Evolutionary conservation across 2,888 invertebrate species (phyloP).

Genomic region (Lymantria dispar): DNA sequence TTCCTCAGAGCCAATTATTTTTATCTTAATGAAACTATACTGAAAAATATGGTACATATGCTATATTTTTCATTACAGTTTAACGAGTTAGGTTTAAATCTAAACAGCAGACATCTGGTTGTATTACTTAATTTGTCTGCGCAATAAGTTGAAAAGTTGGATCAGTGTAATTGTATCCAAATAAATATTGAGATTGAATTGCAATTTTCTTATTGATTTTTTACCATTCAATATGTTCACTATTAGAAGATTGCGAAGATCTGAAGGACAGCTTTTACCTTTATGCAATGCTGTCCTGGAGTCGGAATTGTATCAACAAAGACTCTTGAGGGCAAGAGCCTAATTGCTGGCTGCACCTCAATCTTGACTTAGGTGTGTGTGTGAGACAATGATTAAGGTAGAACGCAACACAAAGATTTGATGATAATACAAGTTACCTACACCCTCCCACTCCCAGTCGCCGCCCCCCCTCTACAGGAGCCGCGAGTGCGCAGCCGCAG

Average conservation of each 20-base stretch:
- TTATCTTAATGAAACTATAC: neutral
- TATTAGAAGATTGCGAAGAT: neutral
- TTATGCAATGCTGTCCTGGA: neutral
- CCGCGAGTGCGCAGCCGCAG: conserved; percentile 49
- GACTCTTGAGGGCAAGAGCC: neutral
- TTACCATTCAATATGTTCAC: neutral
- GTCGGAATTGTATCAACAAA: neutral
- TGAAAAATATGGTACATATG: neutral
- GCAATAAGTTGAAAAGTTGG: neutral
- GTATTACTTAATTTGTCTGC: neutral
- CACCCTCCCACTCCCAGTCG: conserved; percentile 48
- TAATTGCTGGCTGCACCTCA: neutral
- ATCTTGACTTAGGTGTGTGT: neutral
- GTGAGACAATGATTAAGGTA: neutral
- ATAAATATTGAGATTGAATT: neutral
- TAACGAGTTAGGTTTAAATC: neutral
- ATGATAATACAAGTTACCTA: conserved; percentile 52
- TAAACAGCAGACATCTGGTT: neutral
- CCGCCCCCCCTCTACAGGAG: conserved; percentile 58
- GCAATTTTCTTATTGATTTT: no score
- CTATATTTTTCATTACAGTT: neutral
- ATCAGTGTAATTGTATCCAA: neutral
- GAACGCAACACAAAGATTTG: conserved; percentile 27
- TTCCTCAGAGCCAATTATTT: neutral
- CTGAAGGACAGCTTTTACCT: neutral